Percentiles rank a stretch among this genome's conserved stretches.
Conservation (phyloP, 2,888 invertebrate genomes). For the Pseudoips prasinana region DNA sequence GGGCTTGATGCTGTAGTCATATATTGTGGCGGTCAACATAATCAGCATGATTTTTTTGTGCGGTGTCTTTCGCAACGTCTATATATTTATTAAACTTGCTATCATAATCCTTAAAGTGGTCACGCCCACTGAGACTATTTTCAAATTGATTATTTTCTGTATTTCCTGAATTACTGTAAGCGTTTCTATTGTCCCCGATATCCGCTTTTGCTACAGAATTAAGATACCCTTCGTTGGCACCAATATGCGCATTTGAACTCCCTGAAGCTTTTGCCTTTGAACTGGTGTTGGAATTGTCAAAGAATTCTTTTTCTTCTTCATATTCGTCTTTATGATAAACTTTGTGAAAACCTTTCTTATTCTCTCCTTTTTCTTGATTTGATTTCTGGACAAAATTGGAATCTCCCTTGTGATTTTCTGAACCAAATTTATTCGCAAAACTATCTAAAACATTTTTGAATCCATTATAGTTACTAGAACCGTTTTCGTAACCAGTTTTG, state of each 20-base stretch:
- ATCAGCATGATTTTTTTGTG: conserved; percentile 47
- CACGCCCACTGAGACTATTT: conserved; percentile 38
- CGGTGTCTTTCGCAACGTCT: conserved; percentile 51
- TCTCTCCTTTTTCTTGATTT: conserved; percentile 58
- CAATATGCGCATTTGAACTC: conserved; percentile 39
- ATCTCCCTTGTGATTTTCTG: conserved; percentile 49
- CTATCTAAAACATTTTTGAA: conserved; percentile 60
- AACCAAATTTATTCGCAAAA: conserved; percentile 63
- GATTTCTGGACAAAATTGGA: conserved; percentile 43
- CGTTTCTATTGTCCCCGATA: conserved; percentile 37
- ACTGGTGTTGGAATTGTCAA: conserved; percentile 56
- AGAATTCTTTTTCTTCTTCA: conserved; percentile 67
- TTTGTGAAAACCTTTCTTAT: conserved; percentile 61
- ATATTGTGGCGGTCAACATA: conserved; percentile 31
- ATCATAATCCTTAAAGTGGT: conserved; percentile 32
- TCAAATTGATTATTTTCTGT: conserved; percentile 33
- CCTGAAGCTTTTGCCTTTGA: conserved; percentile 49
- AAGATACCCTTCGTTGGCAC: conserved; percentile 50
- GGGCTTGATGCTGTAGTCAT: conserved; percentile 10
- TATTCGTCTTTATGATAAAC: conserved; percentile 72
- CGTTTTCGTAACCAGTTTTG: conserved; percentile 33
- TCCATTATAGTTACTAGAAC: conserved; percentile 40
- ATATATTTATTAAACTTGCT: conserved; percentile 45
- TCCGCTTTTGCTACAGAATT: conserved; percentile 47
- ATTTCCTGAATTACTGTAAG: conserved; percentile 37